A percentile compares a stretch with the other conserved stretches of the same genome.
Conservation (phyloP, 2,888 invertebrate species). For the Nasonia oneida region DNA sequence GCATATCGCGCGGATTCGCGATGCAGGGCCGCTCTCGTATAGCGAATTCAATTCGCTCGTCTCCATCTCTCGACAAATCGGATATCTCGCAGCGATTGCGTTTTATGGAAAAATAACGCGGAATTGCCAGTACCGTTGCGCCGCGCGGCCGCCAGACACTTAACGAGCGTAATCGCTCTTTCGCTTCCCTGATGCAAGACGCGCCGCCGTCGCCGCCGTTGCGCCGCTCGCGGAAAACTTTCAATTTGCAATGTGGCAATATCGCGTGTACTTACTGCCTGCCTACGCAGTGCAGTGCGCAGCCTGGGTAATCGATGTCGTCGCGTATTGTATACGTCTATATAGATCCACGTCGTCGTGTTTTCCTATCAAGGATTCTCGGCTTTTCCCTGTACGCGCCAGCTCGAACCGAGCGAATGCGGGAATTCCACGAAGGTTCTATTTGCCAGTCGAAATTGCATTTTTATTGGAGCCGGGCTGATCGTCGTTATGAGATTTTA, state of each 20-base stretch:
- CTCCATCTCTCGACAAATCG: slow-evolving; percentile 9
- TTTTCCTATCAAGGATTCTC: slow-evolving; percentile 1
- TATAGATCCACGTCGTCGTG: background rate
- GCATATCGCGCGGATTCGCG: background rate
- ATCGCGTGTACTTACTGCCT: slow-evolving; percentile 27
- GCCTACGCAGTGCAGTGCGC: slow-evolving; percentile 15
- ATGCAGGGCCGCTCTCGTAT: background rate
- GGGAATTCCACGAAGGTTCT: background rate
- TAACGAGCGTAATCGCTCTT: slow-evolving; percentile 37
- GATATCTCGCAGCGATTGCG: slow-evolving; percentile 26
- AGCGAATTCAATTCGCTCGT: slow-evolving; percentile 6
- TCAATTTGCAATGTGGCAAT: slow-evolving; percentile 46
- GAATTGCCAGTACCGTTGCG: slow-evolving; percentile 37
- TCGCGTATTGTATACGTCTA: background rate
- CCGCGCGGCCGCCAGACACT: slow-evolving; percentile 17
- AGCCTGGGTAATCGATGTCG: background rate
- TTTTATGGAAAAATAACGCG: slow-evolving; percentile 32
- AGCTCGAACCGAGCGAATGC: background rate
- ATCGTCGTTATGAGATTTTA: background rate
- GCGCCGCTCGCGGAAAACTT: slow-evolving; percentile 37
- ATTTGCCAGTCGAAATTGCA: slow-evolving; percentile 1
- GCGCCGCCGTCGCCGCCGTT: slow-evolving; percentile 6
- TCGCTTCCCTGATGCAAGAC: slow-evolving; percentile 41
- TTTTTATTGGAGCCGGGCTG: background rate
- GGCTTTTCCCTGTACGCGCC: background rate